Conservation (phyloP, 2,888 invertebrate species). For the Meliscaeva auricollis region DNA sequence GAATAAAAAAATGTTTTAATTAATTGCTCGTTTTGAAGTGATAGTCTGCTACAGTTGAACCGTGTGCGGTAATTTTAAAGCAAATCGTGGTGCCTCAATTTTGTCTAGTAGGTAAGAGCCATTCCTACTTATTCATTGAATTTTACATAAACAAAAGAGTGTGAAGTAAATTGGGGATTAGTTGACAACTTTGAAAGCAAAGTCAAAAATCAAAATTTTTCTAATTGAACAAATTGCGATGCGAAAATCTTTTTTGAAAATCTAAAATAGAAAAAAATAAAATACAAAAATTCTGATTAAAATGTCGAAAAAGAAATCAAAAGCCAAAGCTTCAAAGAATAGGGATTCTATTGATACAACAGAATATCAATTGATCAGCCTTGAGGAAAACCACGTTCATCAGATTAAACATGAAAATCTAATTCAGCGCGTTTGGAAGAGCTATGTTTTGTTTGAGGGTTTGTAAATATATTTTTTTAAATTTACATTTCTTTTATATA, state of each 20-base stretch:
- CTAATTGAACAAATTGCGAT: no score
- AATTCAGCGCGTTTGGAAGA: conserved; percentile 74
- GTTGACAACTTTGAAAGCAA: no score
- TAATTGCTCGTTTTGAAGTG: not conserved
- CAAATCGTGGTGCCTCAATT: no score
- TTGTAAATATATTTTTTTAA: conserved; percentile 20
- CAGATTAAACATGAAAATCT: conserved; percentile 43
- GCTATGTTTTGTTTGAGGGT: conserved; percentile 78
- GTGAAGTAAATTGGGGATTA: no score
- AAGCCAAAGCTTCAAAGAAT: not conserved
- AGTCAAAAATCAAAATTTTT: no score
- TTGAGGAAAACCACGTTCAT: conserved; percentile 75
- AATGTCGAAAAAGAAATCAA: conserved; percentile 26
- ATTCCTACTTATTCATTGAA: no score
- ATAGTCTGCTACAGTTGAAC: no score
- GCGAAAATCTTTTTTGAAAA: no score
- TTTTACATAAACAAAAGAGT: no score
- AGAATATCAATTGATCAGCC: conserved; percentile 76
- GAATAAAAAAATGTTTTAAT: not conserved
- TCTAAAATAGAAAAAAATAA: no score
- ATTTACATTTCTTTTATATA: not conserved
- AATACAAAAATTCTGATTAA: not conserved
- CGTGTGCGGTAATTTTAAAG: no score
- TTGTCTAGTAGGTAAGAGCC: no score
- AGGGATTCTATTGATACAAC: not conserved